Conservation (phyloP, 2,797 vertebrate genomes). For the Strix occidentalis region DNA sequence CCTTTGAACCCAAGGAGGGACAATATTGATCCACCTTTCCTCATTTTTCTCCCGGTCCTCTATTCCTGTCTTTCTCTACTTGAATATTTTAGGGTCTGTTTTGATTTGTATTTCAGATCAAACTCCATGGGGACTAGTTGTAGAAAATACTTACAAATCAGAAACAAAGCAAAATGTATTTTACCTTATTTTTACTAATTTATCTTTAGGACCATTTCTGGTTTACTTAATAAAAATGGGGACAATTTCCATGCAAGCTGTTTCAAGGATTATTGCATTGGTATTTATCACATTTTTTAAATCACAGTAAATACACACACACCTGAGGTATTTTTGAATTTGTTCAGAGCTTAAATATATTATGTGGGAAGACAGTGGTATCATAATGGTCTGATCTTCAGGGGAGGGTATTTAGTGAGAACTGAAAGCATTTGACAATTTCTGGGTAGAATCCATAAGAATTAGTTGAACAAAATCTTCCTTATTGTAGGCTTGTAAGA, state of each 20-base stretch:
- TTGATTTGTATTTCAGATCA: neutral
- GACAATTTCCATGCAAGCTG: neutral
- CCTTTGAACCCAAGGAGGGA: neutral
- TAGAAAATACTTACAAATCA: neutral
- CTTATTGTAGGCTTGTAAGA: neutral
- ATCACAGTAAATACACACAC: neutral
- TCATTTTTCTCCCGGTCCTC: neutral
- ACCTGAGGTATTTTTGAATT: neutral
- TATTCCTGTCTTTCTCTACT: neutral
- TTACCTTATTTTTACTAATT: neutral
- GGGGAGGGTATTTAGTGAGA: neutral
- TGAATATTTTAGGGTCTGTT: neutral
- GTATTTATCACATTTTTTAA: neutral
- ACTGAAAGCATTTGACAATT: neutral
- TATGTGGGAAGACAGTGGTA: neutral
- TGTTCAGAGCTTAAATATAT: neutral
- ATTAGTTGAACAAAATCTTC: neutral
- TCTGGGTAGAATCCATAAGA: neutral
- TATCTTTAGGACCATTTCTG: neutral
- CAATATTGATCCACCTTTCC: neutral
- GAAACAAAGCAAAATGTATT: neutral
- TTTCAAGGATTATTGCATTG: neutral
- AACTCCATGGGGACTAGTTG: neutral
- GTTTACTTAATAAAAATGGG: neutral
- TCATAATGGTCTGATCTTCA: neutral